Evolutionary conservation across 2,888 invertebrate species (phyloP).

Genomic region (Mayetiola destructor): DNA sequence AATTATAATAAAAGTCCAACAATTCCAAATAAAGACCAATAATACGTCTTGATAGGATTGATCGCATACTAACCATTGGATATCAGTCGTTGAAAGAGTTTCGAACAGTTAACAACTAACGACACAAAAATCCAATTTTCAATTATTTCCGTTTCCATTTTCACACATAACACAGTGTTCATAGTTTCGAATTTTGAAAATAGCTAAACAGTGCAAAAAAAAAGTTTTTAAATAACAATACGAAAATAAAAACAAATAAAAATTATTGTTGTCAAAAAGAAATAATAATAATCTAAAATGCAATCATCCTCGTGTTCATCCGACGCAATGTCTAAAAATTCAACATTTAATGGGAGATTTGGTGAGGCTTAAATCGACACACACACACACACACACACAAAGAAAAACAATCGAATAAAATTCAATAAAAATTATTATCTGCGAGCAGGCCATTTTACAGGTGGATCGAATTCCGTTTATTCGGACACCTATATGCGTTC

Average conservation of each 20-base stretch:
- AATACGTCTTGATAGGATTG: too few relatives aligned
- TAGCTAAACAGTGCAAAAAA: neutral
- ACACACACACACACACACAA: too few relatives aligned
- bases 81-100: constrained; percentile 2
- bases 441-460: neutral
- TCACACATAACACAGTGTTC: neutral
- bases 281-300: neutral
- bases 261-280: neutral
- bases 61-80: too few relatives aligned
- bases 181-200: too few relatives aligned
- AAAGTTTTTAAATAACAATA: neutral
- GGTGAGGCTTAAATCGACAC: too few relatives aligned
- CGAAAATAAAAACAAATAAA: too few relatives aligned
- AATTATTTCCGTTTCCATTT: neutral
- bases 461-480: constrained; percentile 37
- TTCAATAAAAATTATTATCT: too few relatives aligned
- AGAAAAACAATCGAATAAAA: too few relatives aligned
- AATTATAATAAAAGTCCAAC: too few relatives aligned
- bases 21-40: too few relatives aligned
- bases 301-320: neutral
- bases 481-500: constrained; percentile 52
- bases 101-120: neutral
- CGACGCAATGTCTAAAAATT: neutral
- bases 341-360: neutral
- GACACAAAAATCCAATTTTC: neutral